Evolutionary conservation across 2,113 vertebrate species (phyloP), one percentile per base, ranked within the genome.

Genomic region (Ancistrus triradiatus): DNA sequence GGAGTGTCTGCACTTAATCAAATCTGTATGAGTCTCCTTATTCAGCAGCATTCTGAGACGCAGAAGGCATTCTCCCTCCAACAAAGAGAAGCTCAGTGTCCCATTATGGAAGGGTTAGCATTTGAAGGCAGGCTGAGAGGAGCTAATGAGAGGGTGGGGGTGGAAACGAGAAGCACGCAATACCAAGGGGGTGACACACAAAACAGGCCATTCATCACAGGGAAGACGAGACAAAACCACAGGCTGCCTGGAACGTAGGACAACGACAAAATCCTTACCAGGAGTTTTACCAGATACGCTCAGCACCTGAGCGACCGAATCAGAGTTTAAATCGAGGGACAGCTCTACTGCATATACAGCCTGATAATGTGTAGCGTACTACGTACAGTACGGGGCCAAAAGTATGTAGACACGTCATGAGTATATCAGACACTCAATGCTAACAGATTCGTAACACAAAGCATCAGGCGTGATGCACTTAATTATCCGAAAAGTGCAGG

Each of bases 191-290:
- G 27, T 19, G 14, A 44, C 8, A 25, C 43, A 66, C 63, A 66
- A 66, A 52, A 57, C 31, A 40, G 15, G 38, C 33, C 48, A 43
- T 71, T 71, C 68, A 68, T 59, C 55, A 44, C 52, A 6, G 43
- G 64, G 22, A 5, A 70, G 53, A 59, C 14, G 55, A 75, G 42
- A 69, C 61, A 66, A 69, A 60, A 63, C 52, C 68, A 21, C 60
- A 63, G 22, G 28, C 51, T 44, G 31, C 48, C 27, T 38, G 47
- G 48, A 33, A 71, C 71, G 59, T 46, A 71, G 53, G 64, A 59
- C 42, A 49, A 42, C n/a, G 11, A 52, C 2, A 50, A 22, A 37
- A 61, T 57, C 40, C 65, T 27, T 47, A 66, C 13, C 25, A 37
- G 44, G 10, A n/a, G 49, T 38, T 55, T 49, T 40, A 40, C 15